These are phyloP conservation scores for Merodon equestris DNA, from an alignment of 2,888 invertebrate genomes.

Conservation along the genomic window DNA sequence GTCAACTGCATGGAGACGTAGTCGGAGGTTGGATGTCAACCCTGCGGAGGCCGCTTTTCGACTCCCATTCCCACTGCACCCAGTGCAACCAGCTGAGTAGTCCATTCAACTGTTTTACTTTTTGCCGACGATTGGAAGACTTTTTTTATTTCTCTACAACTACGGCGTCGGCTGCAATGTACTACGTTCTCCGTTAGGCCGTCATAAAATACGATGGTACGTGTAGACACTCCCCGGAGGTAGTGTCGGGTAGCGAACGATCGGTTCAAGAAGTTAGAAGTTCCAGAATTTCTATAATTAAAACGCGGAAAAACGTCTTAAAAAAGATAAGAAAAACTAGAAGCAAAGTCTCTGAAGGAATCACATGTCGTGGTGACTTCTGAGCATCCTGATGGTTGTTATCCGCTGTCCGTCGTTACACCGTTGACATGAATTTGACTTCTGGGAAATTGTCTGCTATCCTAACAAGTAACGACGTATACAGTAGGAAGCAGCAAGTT, in stretches of 20 bases:
- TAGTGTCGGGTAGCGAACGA: background rate
- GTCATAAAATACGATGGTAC: background rate
- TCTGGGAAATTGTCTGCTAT: slow-evolving; percentile 1
- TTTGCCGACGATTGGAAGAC: slow-evolving; percentile 1
- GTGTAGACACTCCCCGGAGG: slow-evolving; percentile 18
- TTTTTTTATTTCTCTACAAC: too few relatives aligned
- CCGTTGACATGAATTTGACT: slow-evolving; percentile 36
- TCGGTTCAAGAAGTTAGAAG: slow-evolving; percentile 2
- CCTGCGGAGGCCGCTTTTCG: slow-evolving; percentile 37
- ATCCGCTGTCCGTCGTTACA: background rate
- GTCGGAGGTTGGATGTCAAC: slow-evolving; percentile 51
- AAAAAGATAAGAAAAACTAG: slow-evolving; percentile 3
- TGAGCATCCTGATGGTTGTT: background rate
- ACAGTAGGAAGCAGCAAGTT: slow-evolving; percentile 10
- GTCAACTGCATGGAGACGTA: slow-evolving; percentile 52
- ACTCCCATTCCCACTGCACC: slow-evolving; percentile 5
- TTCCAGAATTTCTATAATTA: slow-evolving; percentile 35
- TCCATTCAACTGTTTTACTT: slow-evolving; percentile 40
- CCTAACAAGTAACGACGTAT: background rate
- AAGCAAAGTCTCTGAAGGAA: too few relatives aligned
- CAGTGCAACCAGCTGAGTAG: background rate
- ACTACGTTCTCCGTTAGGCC: too few relatives aligned
- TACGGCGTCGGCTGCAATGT: too few relatives aligned
- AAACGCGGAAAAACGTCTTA: slow-evolving; percentile 38
- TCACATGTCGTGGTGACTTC: slow-evolving; percentile 27